Evolutionary conservation across 2,888 invertebrate species (phyloP).

Genomic region (Drosophila kokeensis): DNA sequence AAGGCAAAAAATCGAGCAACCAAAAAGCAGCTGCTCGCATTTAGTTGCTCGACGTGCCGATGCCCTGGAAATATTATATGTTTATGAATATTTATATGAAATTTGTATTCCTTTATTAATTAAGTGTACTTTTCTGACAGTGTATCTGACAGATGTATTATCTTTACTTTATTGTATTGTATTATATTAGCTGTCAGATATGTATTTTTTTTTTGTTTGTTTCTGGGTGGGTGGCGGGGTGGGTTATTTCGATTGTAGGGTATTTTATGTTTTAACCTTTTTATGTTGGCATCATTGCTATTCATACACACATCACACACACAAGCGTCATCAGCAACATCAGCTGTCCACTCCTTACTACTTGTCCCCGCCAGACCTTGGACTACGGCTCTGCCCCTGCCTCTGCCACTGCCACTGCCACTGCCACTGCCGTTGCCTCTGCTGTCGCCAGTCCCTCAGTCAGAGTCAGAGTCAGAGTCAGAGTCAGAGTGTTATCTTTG

Average conservation of each 20-base stretch:
- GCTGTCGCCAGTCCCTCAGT: slow-evolving; percentile 43
- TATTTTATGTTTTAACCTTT: slow-evolving; percentile 19
- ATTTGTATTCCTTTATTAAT: too few species aligned
- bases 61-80: slow-evolving; percentile 4
- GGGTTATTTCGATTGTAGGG: not conserved
- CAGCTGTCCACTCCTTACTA: slow-evolving; percentile 11
- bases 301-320: slow-evolving; percentile 40
- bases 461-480: slow-evolving; percentile 68
- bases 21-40: not conserved
- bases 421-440: slow-evolving; percentile 3
- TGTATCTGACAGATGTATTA: not conserved
- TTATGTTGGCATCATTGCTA: slow-evolving; percentile 36
- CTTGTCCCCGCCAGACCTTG: not conserved
- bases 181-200: not conserved
- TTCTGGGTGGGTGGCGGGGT: not conserved
- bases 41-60: slow-evolving; percentile 11
- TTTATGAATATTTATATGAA: too few species aligned
- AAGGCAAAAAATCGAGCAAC: slow-evolving; percentile 2
- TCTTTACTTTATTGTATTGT: not conserved
- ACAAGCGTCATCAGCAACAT: slow-evolving; percentile 31
- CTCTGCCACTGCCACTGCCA: slow-evolving; percentile 2
- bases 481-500: slow-evolving; percentile 77
- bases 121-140: not conserved
- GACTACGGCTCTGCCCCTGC: not conserved
- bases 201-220: not conserved